Conservation (phyloP, 2,888 invertebrate genomes). For the Lepidochrysops patricia region DNA sequence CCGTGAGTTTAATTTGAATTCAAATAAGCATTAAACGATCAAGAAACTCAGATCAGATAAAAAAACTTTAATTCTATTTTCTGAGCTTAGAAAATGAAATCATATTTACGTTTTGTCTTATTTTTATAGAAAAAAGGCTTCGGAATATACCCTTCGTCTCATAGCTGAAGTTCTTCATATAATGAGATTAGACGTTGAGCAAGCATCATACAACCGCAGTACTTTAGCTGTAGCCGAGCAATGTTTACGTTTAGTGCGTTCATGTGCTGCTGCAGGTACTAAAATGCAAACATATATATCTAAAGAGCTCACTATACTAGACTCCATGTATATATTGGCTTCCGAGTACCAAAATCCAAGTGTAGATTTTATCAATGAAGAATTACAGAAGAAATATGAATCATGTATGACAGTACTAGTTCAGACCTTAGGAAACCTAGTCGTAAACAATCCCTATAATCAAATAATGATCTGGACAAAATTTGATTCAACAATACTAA, state of each 20-base stretch:
- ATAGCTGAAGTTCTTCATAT: slow-evolving; percentile 69
- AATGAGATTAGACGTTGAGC: slow-evolving; percentile 66
- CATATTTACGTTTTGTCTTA: neutral
- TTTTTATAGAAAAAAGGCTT: slow-evolving; percentile 64
- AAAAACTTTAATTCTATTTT: no score
- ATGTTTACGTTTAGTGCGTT: slow-evolving; percentile 67
- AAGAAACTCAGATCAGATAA: neutral
- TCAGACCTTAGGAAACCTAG: slow-evolving; percentile 74
- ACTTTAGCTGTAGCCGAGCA: slow-evolving; percentile 69
- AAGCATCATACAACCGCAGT: slow-evolving; percentile 62
- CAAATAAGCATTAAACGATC: neutral
- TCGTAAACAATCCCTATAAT: slow-evolving; percentile 70
- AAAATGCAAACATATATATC: slow-evolving; percentile 71
- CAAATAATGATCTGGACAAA: slow-evolving; percentile 72
- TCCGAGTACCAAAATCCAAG: slow-evolving; percentile 63
- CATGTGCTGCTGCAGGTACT: slow-evolving; percentile 68
- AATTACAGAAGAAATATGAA: slow-evolving; percentile 61
- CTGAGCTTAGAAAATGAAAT: no score
- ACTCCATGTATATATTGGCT: slow-evolving; percentile 64
- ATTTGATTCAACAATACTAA: slow-evolving; percentile 63
- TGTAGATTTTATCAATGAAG: slow-evolving; percentile 57
- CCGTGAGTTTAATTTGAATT: slow-evolving; percentile 44
- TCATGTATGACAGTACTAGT: slow-evolving; percentile 68
- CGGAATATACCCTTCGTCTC: slow-evolving; percentile 64
- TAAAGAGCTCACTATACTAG: slow-evolving; percentile 64